These are phyloP conservation scores for Origma solitaria DNA, from an alignment of 2,113 vertebrate genomes.

Conservation along the genomic window DNA sequence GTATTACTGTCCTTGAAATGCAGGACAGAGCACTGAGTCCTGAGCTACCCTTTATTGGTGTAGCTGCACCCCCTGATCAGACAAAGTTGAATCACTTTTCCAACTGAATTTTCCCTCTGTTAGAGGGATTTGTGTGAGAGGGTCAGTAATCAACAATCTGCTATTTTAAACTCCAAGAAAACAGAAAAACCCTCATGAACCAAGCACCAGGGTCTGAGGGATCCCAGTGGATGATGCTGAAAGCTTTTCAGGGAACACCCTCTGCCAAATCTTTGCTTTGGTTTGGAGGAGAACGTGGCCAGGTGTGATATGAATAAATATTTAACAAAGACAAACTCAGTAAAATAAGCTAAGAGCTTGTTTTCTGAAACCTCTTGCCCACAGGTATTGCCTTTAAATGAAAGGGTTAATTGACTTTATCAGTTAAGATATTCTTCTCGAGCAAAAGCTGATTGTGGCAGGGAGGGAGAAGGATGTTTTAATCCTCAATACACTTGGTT, in stretches of 20 bases:
- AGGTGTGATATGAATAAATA: not conserved
- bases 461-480: not conserved
- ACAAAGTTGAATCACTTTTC: too few relatives aligned
- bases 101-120: not conserved
- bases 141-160: not conserved
- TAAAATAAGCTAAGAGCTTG: not conserved
- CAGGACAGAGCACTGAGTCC: too few relatives aligned
- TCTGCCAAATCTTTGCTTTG: not conserved
- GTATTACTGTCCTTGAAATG: not conserved
- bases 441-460: not conserved
- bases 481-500: not conserved
- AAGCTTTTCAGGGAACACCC: not conserved
- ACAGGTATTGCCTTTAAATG: not conserved
- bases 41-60: not conserved
- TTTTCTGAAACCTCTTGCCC: not conserved
- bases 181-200: not conserved
- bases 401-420: not conserved
- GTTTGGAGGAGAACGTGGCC: not conserved
- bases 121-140: not conserved
- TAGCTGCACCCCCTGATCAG: not conserved
- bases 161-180: not conserved
- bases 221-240: not conserved
- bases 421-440: not conserved
- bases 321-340: not conserved
- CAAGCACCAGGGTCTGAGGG: not conserved